Evolutionary conservation across 2,797 vertebrate species (phyloP).

Genomic region (Etheostoma nigrum): DNA sequence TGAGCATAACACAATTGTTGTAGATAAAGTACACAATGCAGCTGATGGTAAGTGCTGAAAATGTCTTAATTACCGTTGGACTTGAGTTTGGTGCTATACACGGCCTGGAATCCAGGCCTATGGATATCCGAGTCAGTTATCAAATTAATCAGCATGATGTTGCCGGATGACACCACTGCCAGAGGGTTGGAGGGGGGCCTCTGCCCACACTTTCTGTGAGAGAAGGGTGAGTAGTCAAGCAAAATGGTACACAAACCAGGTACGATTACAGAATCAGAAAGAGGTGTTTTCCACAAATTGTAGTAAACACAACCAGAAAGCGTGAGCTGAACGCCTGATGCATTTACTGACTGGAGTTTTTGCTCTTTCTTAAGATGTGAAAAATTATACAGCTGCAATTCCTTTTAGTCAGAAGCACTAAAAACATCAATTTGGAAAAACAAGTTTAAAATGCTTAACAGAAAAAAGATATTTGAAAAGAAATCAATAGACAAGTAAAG

Average conservation of each 20-base stretch:
- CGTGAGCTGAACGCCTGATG: not conserved
- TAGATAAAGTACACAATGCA: not conserved
- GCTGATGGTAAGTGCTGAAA: not conserved
- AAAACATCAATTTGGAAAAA: slow-evolving; percentile 49
- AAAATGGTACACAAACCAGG: slow-evolving; percentile 12
- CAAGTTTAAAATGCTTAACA: slow-evolving; percentile 41
- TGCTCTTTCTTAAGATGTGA: not conserved
- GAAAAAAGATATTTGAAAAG: slow-evolving; percentile 42
- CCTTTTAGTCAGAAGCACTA: slow-evolving; percentile 33
- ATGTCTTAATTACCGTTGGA: slow-evolving; percentile 59
- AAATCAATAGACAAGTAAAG: slow-evolving; percentile 60
- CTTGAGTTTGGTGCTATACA: slow-evolving; percentile 64
- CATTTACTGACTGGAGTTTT: slow-evolving; percentile 28
- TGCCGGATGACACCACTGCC: slow-evolving; percentile 82
- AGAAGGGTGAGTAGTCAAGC: not conserved
- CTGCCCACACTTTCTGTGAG: slow-evolving; percentile 84
- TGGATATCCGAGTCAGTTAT: slow-evolving; percentile 71
- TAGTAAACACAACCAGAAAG: slow-evolving; percentile 11
- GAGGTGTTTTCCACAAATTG: not conserved
- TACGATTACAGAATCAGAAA: slow-evolving; percentile 6
- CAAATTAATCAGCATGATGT: slow-evolving; percentile 84
- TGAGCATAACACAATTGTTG: not conserved
- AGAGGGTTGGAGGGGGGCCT: slow-evolving; percentile 84
- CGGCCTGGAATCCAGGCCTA: slow-evolving; percentile 78
- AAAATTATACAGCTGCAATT: slow-evolving; percentile 34